A percentile compares a stretch with the other conserved stretches of the same genome.
phyloP scores from a whole-genome alignment of 2,888 invertebrate genomes.

The Rhogogaster chlorosoma region DNA sequence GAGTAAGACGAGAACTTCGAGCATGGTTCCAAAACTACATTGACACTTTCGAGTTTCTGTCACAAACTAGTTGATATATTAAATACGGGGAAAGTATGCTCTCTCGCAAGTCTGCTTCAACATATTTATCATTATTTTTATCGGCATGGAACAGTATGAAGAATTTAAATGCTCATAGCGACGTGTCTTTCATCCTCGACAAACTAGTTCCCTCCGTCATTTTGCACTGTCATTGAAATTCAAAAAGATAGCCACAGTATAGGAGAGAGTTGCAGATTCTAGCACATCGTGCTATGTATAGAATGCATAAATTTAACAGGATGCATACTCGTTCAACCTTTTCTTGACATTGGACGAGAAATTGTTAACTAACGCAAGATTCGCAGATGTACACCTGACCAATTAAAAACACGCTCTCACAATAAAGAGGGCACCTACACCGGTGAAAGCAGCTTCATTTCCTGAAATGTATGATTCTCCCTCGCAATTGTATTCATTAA shows the following conservation, averaged over 20 bases:
- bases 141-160: not conserved
- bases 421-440: not conserved
- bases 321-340: not conserved
- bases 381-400: not conserved
- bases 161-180: not conserved
- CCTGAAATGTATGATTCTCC: not conserved
- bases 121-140: not conserved
- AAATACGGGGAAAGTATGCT: constrained; percentile 12
- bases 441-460: constrained; percentile 28
- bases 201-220: not conserved
- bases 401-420: constrained; percentile 29
- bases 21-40: not conserved
- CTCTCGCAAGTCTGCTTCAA: not conserved
- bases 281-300: not conserved
- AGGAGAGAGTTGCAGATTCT: constrained; percentile 24
- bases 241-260: not conserved
- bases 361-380: not conserved
- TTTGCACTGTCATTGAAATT: constrained; percentile 7
- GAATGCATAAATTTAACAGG: not conserved
- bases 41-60: constrained; percentile 7
- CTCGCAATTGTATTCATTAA: not conserved
- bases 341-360: constrained; percentile 36
- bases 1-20: not conserved
- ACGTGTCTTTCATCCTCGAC: not conserved
- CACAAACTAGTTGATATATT: not conserved